Conservation (phyloP, 2,113 vertebrate species). For the Vulpes lagopus region DNA sequence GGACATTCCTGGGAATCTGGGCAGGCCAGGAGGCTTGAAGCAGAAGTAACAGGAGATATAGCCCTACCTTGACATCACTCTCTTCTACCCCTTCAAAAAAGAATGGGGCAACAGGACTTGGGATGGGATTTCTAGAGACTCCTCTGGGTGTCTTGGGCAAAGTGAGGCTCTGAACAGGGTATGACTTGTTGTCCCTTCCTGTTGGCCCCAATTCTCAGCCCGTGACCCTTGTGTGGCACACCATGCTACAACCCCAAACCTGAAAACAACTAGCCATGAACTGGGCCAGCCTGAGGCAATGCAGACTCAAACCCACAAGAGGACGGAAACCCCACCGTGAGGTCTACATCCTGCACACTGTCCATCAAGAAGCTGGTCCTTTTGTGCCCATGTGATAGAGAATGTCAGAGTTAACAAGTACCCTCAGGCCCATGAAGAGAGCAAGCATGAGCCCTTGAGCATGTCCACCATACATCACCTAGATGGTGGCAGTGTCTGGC, state of each 20-base stretch:
- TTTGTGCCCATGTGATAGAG: neutral
- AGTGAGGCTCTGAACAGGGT: neutral
- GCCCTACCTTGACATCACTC: neutral
- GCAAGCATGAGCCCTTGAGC: neutral
- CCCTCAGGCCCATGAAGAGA: neutral
- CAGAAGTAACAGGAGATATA: neutral
- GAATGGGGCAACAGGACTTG: neutral
- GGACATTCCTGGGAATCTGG: neutral
- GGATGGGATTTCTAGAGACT: neutral
- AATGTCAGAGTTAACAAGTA: neutral
- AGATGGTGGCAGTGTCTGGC: neutral
- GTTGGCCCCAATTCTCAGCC: neutral
- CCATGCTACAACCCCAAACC: neutral
- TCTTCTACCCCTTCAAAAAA: neutral
- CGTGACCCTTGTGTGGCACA: fast-evolving
- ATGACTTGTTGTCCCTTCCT: neutral
- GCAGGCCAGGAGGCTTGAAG: too few relatives aligned
- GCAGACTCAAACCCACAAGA: neutral
- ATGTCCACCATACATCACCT: neutral
- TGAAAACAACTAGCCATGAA: neutral
- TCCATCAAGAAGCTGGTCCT: neutral
- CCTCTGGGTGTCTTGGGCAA: neutral
- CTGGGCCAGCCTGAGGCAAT: neutral
- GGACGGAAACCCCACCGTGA: neutral
- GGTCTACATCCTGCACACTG: neutral